Percentiles rank a stretch among this genome's conserved stretches.
Evolutionary conservation across 2,113 vertebrate genomes (phyloP).

Genomic region (Perca flavescens): DNA sequence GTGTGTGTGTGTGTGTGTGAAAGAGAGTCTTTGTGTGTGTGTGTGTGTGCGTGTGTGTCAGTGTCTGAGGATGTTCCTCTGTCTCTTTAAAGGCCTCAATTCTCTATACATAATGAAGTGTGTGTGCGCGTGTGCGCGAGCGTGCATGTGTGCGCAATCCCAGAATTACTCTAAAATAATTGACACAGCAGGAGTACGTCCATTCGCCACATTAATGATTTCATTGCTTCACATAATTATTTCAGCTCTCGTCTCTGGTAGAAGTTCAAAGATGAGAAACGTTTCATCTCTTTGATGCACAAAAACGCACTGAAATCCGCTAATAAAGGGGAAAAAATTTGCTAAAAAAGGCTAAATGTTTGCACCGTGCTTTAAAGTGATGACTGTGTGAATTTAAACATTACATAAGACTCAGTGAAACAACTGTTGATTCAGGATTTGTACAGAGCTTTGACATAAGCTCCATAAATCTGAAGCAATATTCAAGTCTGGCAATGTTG

Average conservation of each 20-base stretch:
- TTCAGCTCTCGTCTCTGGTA: conserved; percentile 28
- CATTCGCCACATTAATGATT: conserved; percentile 49
- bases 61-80: conserved; percentile 21
- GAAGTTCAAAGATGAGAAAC: conserved; percentile 27
- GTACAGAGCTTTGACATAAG: too few relatives aligned
- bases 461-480: too few relatives aligned
- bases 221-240: conserved; percentile 39
- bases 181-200: conserved; percentile 42
- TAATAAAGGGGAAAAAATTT: neutral
- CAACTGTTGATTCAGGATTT: neutral
- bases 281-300: conserved; percentile 41
- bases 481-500: neutral
- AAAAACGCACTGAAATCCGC: neutral
- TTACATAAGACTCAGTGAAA: neutral
- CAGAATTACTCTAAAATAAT: conserved; percentile 40
- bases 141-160: neutral
- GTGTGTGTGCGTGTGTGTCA: conserved; percentile 13
- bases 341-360: conserved; percentile 27
- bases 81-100: neutral
- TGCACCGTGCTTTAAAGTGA: conserved; percentile 7
- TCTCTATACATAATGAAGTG: conserved; percentile 6
- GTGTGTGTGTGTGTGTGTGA: conserved; percentile 36
- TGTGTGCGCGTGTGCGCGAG: conserved; percentile 5
- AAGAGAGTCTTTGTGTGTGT: conserved; percentile 11
- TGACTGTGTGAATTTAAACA: neutral